Conservation (phyloP, 2,888 invertebrate genomes). For the Drosophila neutralis region DNA sequence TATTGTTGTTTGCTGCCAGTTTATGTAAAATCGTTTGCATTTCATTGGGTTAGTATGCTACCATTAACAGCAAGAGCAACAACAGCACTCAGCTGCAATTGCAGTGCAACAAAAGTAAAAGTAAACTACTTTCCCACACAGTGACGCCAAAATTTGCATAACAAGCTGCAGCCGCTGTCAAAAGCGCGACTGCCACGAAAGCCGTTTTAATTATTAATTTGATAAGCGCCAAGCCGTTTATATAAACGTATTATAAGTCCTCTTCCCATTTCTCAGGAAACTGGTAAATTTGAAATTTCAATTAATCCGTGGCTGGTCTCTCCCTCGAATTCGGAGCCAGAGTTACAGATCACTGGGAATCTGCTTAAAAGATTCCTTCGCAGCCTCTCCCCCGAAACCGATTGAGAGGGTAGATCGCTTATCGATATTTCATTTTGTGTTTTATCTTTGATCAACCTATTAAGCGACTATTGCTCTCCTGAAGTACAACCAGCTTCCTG, state of each 20-base stretch:
- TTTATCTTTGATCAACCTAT: not conserved
- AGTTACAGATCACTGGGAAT: not conserved
- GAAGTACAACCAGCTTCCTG: not conserved
- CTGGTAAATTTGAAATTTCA: constrained; percentile 4
- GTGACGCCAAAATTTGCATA: constrained; percentile 59
- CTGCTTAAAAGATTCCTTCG: not conserved
- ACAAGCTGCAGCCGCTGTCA: constrained; percentile 40
- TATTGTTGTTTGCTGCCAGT: not conserved
- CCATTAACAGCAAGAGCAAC: constrained; percentile 17
- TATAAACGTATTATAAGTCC: constrained; percentile 26
- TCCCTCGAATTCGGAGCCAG: not conserved
- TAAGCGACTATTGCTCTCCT: not conserved
- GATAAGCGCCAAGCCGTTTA: constrained; percentile 40
- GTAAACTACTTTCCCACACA: constrained; percentile 66
- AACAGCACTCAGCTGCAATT: constrained; percentile 22
- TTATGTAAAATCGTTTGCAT: constrained; percentile 31
- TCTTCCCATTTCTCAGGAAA: constrained; percentile 43
- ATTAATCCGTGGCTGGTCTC: constrained; percentile 3
- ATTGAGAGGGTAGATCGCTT: not conserved
- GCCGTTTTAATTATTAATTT: constrained; percentile 56
- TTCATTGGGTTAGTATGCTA: constrained; percentile 61
- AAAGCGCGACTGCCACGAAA: constrained; percentile 4
- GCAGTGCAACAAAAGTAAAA: constrained; percentile 68
- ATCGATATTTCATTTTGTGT: not conserved
- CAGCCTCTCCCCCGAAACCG: not conserved